Evolutionary conservation across 2,797 vertebrate genomes (phyloP), one percentile per base, ranked within the genome.

Genomic region (Gymnothorax reevesii): DNA sequence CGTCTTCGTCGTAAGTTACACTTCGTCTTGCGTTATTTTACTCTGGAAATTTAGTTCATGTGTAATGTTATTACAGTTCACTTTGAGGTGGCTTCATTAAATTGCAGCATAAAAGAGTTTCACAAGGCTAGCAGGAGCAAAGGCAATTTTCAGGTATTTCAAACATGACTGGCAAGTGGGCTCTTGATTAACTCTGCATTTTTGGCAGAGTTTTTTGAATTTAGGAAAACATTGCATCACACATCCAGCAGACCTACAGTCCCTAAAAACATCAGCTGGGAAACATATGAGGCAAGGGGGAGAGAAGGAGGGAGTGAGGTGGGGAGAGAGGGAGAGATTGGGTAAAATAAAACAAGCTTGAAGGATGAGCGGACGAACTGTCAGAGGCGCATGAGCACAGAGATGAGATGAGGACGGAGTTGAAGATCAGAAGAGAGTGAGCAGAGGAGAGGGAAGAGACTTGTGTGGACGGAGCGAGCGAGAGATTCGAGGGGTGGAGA

Each of bases 381-480:
- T 15, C 13, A 25, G 66, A 8, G 20, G 55, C 13, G 82, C 8
- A 7, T 75, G 20, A 42, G 12, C 15, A 54, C 42, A 22, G 25
- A 59, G 22, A 17, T 42, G 33, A 52, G 0, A 17, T 27, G 20
- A 13, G 75, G n/a, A 59, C 20, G 12, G 13, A 66, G 62, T 13
- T 13, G 22, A 17, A 17, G 62, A 22, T 4, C 1, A 7, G 8
- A n/a, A 10, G n/a, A 33, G n/a, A 33, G 1, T 3, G n/a, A 3
- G n/a, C 27, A 64, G 88, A 88, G 73, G 13, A 13, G 7, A 83
- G n/a, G 8, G 22, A 87, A 71, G 42, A 64, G 88, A 88, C 20
- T 69, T 62, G 66, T 87, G 33, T n/a, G 25, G 69, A 27, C 4
- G 4, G 69, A 69, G 22, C 2, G 69, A 42, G 33, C 33, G 9